Evolutionary conservation across 2,113 vertebrate species (phyloP), one percentile per base, ranked within the genome.

Genomic region (Mirza zaza): DNA sequence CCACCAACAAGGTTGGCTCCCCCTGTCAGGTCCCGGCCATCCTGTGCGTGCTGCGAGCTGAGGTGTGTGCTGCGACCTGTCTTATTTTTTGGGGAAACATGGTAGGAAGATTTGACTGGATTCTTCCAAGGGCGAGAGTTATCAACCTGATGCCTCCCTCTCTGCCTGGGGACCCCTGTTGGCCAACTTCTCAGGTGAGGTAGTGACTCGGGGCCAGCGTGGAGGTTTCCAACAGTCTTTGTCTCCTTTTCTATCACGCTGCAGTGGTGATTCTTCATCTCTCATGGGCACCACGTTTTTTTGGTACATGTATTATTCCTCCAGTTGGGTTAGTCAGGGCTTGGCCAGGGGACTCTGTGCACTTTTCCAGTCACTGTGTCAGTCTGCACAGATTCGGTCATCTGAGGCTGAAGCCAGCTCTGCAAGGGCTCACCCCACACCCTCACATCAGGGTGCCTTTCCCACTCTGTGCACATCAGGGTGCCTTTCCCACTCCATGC

Each of bases 51-150:
- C 45, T 45, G 45, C 45, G 8, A 45, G 45, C 8, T 45, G 45
- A 45, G 45, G 45, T n/a, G n/a, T n/a, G n/a, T n/a, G n/a, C n/a
- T n/a, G n/a, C n/a, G n/a, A n/a, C 45, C 45, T 45, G 45, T 8
- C 45, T 45, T 45, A 45, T 45, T 45, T 45, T 45, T 45, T 45
- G 45, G 45, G 45, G 45, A 45, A 45, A 45, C 45, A 45, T 45
- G 45, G 45, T n/a, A 50, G 34, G 14, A 32, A 18, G 36, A 23
- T 9, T 42, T 50, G 25, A 18, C 27, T 23, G 18, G 34, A 15
- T 23, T 34, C 0, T 45, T 36, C 12, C 2, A 1, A 42, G 79
- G 36, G 57, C 2, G 0, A 0, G 0, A 0, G 5, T 6, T 45
- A 0, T 36, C 39, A 36, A n/a, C 42, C 34, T 29, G 12, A 36